phyloP scores from a whole-genome alignment of 1,140 invertebrate genomes.

The Galendromus occidentalis region DNA sequence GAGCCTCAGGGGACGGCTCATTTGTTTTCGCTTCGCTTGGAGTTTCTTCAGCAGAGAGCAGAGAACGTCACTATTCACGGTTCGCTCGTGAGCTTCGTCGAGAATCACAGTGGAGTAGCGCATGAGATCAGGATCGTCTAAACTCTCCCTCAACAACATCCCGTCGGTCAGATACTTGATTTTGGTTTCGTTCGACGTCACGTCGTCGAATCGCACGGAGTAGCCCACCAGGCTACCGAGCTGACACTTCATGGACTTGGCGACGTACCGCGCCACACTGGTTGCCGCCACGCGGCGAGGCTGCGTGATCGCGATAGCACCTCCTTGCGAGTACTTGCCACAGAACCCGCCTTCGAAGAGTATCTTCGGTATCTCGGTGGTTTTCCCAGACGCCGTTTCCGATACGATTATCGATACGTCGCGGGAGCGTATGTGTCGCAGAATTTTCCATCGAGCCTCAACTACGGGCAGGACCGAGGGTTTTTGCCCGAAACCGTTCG shows the following conservation, averaged over 20 bases:
- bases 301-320: background rate
- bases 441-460: background rate
- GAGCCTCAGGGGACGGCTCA: constrained; percentile 33
- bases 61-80: constrained; percentile 79
- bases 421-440: background rate
- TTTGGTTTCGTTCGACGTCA: constrained; percentile 48
- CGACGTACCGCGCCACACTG: background rate
- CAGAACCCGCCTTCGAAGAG: background rate
- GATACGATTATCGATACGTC: background rate
- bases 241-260: background rate
- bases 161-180: constrained; percentile 79
- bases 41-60: constrained; percentile 60
- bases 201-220: constrained; percentile 76
- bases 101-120: constrained; percentile 70
- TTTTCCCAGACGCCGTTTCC: background rate
- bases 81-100: constrained; percentile 93
- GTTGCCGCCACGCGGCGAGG: background rate
- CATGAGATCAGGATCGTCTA: constrained; percentile 36
- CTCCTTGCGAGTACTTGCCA: background rate
- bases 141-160: constrained; percentile 73
- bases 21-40: constrained; percentile 44
- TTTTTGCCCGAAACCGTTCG: background rate
- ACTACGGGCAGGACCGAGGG: background rate
- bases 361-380: constrained; percentile 2
- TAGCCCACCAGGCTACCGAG: constrained; percentile 44